Evolutionary conservation across 2,113 vertebrate species (phyloP).

Genomic region (Neoarius graeffei): DNA sequence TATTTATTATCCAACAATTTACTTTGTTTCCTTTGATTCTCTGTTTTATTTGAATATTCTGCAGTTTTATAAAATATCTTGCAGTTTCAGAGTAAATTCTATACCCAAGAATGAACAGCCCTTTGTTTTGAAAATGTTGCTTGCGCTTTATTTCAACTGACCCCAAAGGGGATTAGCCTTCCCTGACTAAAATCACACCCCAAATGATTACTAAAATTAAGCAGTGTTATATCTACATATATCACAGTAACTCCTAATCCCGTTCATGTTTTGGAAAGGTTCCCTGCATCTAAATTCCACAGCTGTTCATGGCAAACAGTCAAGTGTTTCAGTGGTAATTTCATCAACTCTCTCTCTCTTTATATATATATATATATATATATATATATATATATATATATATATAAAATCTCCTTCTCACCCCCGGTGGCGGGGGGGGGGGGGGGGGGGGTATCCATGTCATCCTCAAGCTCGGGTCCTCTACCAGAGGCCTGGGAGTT

Average conservation of each 20-base stretch:
- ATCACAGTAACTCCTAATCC: conserved; percentile 61
- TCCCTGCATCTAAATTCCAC: conserved; percentile 64
- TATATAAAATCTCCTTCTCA: too few relatives aligned
- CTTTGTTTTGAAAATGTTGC: not conserved
- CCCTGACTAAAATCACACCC: not conserved
- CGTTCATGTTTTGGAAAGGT: conserved; percentile 67
- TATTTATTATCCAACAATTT: not conserved
- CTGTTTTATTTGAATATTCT: not conserved
- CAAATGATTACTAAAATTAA: conserved; percentile 52
- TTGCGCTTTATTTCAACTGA: not conserved
- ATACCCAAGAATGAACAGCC: not conserved
- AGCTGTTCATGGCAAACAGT: conserved; percentile 67
- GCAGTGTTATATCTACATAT: conserved; percentile 44
- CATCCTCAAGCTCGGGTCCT: too few relatives aligned
- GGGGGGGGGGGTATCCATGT: too few relatives aligned
- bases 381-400: too few relatives aligned
- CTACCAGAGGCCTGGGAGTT: too few relatives aligned
- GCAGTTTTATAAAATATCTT: not conserved
- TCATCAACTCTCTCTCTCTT: not conserved
- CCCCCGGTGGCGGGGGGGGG: too few relatives aligned
- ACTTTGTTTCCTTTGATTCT: not conserved
- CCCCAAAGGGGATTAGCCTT: not conserved
- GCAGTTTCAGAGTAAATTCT: not conserved
- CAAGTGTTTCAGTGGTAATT: conserved; percentile 35
- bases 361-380: accelerated